Base-by-base conservation (phyloP, 2,888 invertebrate species). In the Lydus trimaculatus region DNA sequence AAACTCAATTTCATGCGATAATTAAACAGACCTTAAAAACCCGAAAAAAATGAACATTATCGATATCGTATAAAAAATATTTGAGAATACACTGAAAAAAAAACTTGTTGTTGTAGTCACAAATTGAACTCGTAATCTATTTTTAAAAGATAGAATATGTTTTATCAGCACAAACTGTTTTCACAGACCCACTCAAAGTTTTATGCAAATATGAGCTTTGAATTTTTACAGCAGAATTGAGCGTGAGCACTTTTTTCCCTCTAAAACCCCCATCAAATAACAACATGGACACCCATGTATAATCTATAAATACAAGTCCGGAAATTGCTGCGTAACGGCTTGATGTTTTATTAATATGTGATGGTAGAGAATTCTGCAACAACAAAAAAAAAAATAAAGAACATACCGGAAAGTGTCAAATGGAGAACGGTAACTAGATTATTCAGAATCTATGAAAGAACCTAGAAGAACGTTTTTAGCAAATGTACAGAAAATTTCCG, bases 271-370 rank as follows among this genome's bases (percentile, higher is more conserved):
- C 58, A 68, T 60, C 28, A 28, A 33, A 48, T 58, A 64, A 63
- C 60, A 65, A 39, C 65, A 23, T 61, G 64, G 62, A 43, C 63
- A 59, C 33, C 20, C 65, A 65, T 65, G 62, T 31, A 62, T 68
- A 68, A 68, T 68, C 64, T 28, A 23, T 17, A 68, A 68, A 64
- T 68, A 36, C 43, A 59, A n/a, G 17, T n/a, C 13, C 66, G 70
- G 66, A 70, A 70, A 67, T 66, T 70, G 64, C 36, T 39, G 20
- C 17, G 48, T 68, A 61, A 63, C 63, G 43, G 64, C 25, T 52
- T 60, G 48, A 70, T 66, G 64, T 64, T 66, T 70, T 64, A 61
- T 70, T 63, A 66, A 65, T 52, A 63, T 9, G 17, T 31, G 6
- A 25, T 11, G 25, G 7, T 25, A n/a, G n/a, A 28, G 25, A n/a